phyloP scores from a whole-genome alignment of 2,113 vertebrate genomes.

The Lichenostomus cassidix region DNA sequence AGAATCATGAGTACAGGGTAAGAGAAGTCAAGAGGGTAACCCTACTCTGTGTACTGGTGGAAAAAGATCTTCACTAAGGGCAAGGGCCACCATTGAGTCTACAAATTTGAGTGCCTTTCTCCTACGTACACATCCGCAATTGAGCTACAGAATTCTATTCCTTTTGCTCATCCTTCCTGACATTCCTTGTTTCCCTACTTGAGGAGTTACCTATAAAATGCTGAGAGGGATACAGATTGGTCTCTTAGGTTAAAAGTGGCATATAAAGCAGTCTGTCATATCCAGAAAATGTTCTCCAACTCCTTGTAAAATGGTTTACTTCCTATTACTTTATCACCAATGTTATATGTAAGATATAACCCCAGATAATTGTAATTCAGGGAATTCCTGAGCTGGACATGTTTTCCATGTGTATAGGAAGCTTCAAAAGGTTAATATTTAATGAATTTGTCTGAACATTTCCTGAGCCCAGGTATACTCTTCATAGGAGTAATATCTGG shows the following conservation, averaged over 20 bases:
- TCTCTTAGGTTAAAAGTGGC: not conserved
- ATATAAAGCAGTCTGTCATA: not conserved
- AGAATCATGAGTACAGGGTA: not conserved
- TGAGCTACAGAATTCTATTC: not conserved
- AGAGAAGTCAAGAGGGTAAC: not conserved
- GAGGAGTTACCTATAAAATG: not conserved
- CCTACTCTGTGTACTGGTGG: not conserved
- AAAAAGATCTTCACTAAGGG: not conserved
- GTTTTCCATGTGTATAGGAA: not conserved
- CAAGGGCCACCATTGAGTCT: not conserved
- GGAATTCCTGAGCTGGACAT: not conserved
- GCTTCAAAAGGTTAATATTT: not conserved
- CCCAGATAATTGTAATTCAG: not conserved
- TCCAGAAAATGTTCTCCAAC: not conserved
- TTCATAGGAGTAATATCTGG: not conserved
- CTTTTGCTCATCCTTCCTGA: not conserved
- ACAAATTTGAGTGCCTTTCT: not conserved
- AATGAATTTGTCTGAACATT: not conserved
- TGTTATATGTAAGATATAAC: not conserved
- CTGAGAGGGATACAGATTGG: not conserved
- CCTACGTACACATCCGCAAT: not conserved
- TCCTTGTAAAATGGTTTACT: not conserved
- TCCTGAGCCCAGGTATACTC: not conserved
- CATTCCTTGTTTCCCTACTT: not conserved
- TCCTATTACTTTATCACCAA: not conserved